Evolutionary conservation across 2,113 vertebrate genomes (phyloP).

Genomic region (Hoplias malabaricus): DNA sequence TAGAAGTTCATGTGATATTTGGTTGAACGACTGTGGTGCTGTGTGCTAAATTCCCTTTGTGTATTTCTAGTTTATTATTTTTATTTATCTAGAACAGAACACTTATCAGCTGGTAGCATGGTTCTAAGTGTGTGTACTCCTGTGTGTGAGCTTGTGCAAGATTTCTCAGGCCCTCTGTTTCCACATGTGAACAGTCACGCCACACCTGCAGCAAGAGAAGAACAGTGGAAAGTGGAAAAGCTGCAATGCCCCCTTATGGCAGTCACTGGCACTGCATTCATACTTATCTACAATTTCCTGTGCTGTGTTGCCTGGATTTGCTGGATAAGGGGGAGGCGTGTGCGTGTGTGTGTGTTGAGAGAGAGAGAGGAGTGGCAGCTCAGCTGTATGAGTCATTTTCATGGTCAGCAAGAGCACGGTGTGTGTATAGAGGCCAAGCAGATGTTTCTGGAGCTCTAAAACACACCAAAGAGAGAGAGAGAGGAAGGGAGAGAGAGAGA

Average conservation of each 20-base stretch:
- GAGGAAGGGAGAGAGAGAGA: slow-evolving; percentile 50
- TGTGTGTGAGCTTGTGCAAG: background rate
- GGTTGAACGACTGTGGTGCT: no score
- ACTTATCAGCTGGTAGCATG: background rate
- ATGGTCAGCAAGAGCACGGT: slow-evolving; percentile 20
- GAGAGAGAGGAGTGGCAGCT: background rate
- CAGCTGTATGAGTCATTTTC: slow-evolving; percentile 39
- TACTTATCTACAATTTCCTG: background rate
- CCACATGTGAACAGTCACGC: background rate
- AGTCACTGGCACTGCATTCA: background rate
- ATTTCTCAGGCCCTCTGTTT: background rate
- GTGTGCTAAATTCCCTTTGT: no score
- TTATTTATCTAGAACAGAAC: no score
- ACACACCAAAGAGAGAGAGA: slow-evolving; percentile 27
- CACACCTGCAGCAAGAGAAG: background rate
- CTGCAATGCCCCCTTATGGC: slow-evolving; percentile 48
- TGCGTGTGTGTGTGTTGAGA: background rate
- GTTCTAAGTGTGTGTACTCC: background rate
- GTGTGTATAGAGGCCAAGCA: slow-evolving; percentile 32
- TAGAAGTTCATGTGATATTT: no score
- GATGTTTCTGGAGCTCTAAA: slow-evolving; percentile 8
- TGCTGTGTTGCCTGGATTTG: background rate
- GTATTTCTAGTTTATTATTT: no score
- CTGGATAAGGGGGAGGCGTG: background rate
- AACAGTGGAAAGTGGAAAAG: slow-evolving; percentile 3